A percentile compares a stretch with the other conserved stretches of the same genome.
These are phyloP conservation scores for Caenorhabditis latens DNA, from an alignment of 1,140 invertebrate species.

Conservation along the genomic window DNA sequence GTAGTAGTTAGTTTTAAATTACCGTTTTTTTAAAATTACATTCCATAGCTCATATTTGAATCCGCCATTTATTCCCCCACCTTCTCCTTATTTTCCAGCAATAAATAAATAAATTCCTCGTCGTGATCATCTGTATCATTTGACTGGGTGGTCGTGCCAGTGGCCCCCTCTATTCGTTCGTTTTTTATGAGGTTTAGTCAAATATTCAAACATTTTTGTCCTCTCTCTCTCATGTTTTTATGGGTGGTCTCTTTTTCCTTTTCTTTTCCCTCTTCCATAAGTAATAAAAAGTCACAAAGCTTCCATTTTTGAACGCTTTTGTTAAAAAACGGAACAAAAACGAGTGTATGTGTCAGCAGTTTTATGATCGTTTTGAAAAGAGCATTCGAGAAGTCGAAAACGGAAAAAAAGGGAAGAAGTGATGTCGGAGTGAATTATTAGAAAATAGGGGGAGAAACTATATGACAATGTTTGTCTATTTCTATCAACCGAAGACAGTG, in stretches of 20 bases:
- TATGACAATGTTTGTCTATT: no score
- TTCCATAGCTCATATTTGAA: no score
- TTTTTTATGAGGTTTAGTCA: conserved; percentile 54
- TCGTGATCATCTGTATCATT: neutral
- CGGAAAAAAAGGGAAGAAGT: no score
- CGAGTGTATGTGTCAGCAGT: conserved; percentile 26
- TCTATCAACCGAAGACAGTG: no score
- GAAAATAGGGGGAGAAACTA: no score
- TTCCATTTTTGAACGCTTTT: conserved; percentile 47
- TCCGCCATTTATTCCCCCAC: neutral
- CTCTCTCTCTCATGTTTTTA: conserved; percentile 16
- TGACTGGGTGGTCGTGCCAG: conserved; percentile 52
- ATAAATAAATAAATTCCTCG: neutral
- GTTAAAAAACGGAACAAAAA: conserved; percentile 5
- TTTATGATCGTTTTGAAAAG: conserved; percentile 25
- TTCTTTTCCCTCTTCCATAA: neutral
- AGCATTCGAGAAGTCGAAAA: no score
- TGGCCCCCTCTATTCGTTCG: neutral
- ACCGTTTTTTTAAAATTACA: no score
- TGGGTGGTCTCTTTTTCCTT: conserved; percentile 25
- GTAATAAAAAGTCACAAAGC: conserved; percentile 46
- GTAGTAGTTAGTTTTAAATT: no score
- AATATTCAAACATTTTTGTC: conserved; percentile 49
- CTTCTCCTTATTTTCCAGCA: neutral
- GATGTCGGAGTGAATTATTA: no score